Evolutionary conservation across 1,140 invertebrate genomes (phyloP).

Genomic region (Bilobella aurantiaca): DNA sequence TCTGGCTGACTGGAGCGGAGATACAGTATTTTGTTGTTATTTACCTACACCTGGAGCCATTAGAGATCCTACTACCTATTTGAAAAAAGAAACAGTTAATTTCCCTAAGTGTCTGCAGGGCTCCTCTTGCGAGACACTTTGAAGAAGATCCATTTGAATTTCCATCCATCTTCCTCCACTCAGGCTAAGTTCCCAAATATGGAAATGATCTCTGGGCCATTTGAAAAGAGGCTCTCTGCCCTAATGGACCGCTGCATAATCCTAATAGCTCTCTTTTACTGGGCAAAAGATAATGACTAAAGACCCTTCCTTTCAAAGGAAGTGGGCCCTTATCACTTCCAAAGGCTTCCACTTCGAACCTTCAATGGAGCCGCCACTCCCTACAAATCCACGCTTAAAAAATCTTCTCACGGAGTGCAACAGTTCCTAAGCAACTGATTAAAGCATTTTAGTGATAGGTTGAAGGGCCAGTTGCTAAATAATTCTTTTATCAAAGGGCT

Average conservation of each 20-base stretch:
- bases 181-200: not conserved
- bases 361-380: too few relatives aligned
- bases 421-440: too few relatives aligned
- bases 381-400: too few relatives aligned
- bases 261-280: too few relatives aligned
- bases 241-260: too few relatives aligned
- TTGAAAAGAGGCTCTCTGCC: not conserved
- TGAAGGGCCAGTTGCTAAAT: too few relatives aligned
- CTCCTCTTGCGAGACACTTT: slow-evolving; percentile 4
- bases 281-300: too few relatives aligned
- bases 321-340: too few relatives aligned
- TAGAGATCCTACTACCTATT: not conserved
- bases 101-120: not conserved
- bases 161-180: not conserved
- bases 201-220: not conserved
- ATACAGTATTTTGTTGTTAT: not conserved
- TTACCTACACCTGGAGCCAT: not conserved
- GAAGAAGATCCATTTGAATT: not conserved
- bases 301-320: not conserved
- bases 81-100: not conserved
- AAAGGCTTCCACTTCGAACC: too few relatives aligned
- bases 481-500: too few relatives aligned
- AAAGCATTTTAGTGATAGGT: too few relatives aligned
- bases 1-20: not conserved
- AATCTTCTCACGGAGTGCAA: too few relatives aligned